phyloP scores from a whole-genome alignment of 2,888 invertebrate genomes.

The Therioaphis trifolii region DNA sequence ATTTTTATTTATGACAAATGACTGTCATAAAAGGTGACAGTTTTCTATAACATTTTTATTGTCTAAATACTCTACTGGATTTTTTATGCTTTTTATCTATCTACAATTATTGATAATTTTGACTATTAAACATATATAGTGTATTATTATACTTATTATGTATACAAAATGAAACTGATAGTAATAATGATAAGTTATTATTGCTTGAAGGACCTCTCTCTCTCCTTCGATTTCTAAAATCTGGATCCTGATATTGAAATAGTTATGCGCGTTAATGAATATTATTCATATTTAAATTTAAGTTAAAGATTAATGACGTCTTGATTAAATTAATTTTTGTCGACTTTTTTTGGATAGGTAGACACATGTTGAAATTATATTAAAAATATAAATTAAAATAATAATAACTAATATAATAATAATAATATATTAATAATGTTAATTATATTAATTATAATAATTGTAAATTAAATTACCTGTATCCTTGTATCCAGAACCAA shows the following conservation, averaged over 20 bases:
- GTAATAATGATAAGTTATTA: constrained; percentile 55
- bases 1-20: background rate
- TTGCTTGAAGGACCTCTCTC: constrained; percentile 51
- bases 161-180: constrained; percentile 41
- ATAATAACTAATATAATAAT: no score
- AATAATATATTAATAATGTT: no score
- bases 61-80: background rate
- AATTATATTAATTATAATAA: no score
- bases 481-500: constrained; percentile 56
- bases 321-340: background rate
- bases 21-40: background rate
- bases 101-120: background rate
- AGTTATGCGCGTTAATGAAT: background rate
- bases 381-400: no score
- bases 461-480: constrained; percentile 37
- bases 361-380: constrained; percentile 23
- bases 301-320: background rate
- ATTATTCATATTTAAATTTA: background rate
- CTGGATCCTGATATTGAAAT: constrained; percentile 5
- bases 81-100: background rate
- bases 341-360: background rate
- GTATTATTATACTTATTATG: background rate
- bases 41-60: background rate
- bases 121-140: background rate
- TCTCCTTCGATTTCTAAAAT: constrained; percentile 32